Evolutionary conservation across 2,888 invertebrate genomes (phyloP).

Genomic region (Ariolimax columbianus): DNA sequence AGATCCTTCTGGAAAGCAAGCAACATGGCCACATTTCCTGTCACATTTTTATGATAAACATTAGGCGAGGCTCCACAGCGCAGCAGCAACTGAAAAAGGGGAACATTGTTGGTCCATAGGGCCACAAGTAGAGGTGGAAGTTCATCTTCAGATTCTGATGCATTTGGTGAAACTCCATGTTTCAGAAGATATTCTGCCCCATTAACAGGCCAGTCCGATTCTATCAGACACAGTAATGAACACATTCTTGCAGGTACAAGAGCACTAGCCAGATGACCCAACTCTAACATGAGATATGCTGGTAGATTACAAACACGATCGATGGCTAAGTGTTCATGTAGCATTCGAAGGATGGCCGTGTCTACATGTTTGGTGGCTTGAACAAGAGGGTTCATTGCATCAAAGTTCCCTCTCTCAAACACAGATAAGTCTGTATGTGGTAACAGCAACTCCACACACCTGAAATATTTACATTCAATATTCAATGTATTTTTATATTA

Average conservation of each 20-base stretch:
- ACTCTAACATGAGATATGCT: conserved; percentile 48
- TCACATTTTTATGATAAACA: conserved; percentile 61
- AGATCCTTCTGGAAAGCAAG: conserved; percentile 60
- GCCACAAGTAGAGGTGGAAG: conserved; percentile 68
- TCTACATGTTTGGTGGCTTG: conserved; percentile 57
- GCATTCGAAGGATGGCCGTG: conserved; percentile 59
- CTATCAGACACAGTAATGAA: conserved; percentile 58
- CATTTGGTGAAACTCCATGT: conserved; percentile 61
- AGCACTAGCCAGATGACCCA: conserved; percentile 52
- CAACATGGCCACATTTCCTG: conserved; percentile 65
- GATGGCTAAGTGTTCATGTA: conserved; percentile 58
- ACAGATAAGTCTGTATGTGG: conserved; percentile 61
- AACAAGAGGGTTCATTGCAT: conserved; percentile 61
- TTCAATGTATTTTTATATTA: neutral
- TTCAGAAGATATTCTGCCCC: conserved; percentile 61
- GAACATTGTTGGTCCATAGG: conserved; percentile 57
- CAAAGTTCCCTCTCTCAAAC: conserved; percentile 53
- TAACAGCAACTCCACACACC: conserved; percentile 65
- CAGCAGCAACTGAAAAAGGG: conserved; percentile 63
- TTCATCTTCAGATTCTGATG: conserved; percentile 55
- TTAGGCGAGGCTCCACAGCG: conserved; percentile 63
- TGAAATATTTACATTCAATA: conserved; percentile 53
- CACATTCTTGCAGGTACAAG: conserved; percentile 52
- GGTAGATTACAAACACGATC: conserved; percentile 52
- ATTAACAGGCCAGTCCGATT: conserved; percentile 54